These are phyloP conservation scores for Ctenicera cuprea DNA, from an alignment of 2,888 invertebrate genomes.

Conservation along the genomic window DNA sequence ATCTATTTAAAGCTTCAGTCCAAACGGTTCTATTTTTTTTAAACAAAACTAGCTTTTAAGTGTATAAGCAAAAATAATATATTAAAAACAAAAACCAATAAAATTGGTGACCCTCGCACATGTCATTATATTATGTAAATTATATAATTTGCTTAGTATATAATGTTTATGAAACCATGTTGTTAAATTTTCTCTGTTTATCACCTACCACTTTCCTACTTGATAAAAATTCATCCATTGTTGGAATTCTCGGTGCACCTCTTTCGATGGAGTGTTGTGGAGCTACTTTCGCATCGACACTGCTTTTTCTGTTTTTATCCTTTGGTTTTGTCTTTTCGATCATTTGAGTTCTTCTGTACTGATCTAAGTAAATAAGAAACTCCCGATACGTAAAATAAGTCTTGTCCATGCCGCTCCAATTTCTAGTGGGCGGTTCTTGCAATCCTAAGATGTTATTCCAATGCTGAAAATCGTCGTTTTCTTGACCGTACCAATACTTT, in stretches of 20 bases:
- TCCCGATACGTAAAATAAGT: constrained; percentile 83
- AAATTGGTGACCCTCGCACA: constrained; percentile 31
- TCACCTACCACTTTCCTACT: constrained; percentile 69
- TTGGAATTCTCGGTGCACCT: constrained; percentile 71
- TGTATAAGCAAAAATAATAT: constrained; percentile 5
- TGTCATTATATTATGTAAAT: not conserved
- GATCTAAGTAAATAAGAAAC: constrained; percentile 80
- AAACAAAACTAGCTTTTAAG: not conserved
- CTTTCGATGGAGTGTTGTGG: constrained; percentile 70
- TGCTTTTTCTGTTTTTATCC: constrained; percentile 45
- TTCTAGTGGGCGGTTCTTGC: constrained; percentile 82
- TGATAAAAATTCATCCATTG: constrained; percentile 75
- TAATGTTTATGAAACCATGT: constrained; percentile 9
- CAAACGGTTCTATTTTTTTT: too few species aligned
- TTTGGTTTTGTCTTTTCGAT: constrained; percentile 70
- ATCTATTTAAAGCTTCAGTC: not conserved
- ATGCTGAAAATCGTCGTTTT: constrained; percentile 82
- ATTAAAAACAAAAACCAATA: constrained; percentile 4
- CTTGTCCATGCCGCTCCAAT: constrained; percentile 82
- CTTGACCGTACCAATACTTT: constrained; percentile 85
- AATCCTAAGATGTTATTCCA: constrained; percentile 83
- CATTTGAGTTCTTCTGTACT: constrained; percentile 75
- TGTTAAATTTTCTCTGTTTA: constrained; percentile 56
- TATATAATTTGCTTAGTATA: not conserved
- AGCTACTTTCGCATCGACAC: constrained; percentile 72